Base-by-base conservation (phyloP, 2,113 vertebrate species). In the Scomber scombrus region DNA sequence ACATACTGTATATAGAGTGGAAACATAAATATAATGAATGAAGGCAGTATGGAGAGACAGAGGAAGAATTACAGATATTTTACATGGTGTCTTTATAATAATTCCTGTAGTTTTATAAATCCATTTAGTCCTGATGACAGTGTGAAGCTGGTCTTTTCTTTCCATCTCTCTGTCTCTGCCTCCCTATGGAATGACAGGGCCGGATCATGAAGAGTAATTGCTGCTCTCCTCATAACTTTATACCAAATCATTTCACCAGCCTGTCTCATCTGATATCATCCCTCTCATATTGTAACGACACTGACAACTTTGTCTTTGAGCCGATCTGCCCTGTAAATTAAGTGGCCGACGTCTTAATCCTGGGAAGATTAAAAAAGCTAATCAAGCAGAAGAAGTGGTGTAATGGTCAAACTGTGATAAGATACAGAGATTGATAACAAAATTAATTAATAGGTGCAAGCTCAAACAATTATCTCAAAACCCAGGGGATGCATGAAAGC, bases 121-220 rank as follows among this genome's bases (percentile, higher is more conserved):
- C 18, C 10, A 40, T 69, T 47, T 14, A 0, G 10, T 65, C 21
- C 6, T 16, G 0, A 15, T 69, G 23, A 34, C 61, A 61, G 18
- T 19, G 13, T 50, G 69, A 46, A 66, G 60, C 54, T 43, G 29
- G 3, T 43, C 49, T 54, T 64, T 60, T 52, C 46, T 83, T 40
- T 40, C 34, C 34, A 40, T 40, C 58, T 60, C 31, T 71, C 4
- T 46, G 2, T 29, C 12, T 54, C 5, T 19, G 6, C 61, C 58
- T 60, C 31, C 66, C 4, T 46, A 1, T 23, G 14, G 23, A 77
- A 31, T 68, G 73, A 78, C 80, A 64, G 56, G 5, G n/a, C n/a
- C 19, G 14, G 78, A 84, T 73, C 51, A 73, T 45, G 3, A 75
- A 64, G 64, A 71, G 45, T 84, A 80, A 82, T 84, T 58, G 61